Percentiles rank a stretch among this genome's conserved stretches.
Evolutionary conservation across 1,140 invertebrate species (phyloP).

Genomic region (Medauroidea extradentata): DNA sequence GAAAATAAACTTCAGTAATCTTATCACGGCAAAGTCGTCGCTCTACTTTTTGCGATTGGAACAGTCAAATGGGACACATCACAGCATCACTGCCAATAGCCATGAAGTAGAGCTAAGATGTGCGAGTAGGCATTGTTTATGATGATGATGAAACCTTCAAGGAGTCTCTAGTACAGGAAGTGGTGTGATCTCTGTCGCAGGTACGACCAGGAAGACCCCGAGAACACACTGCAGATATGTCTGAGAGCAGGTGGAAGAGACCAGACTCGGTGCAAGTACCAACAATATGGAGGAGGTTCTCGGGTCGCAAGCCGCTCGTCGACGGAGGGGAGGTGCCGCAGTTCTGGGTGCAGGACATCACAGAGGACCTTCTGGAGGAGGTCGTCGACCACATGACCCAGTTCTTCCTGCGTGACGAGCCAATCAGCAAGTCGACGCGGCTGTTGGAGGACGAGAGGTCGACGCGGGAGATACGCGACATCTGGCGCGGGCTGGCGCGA

Average conservation of each 20-base stretch:
- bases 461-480: too few species aligned
- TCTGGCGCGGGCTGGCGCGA: too few species aligned
- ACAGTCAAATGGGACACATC: too few species aligned
- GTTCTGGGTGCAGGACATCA: slow-evolving; percentile 39
- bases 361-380: slow-evolving; percentile 38
- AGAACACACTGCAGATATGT: neutral
- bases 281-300: neutral
- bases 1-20: too few species aligned
- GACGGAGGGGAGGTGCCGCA: slow-evolving; percentile 27
- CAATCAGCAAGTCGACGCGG: slow-evolving; percentile 21
- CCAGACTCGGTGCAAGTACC: neutral
- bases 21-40: too few species aligned
- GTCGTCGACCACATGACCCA: slow-evolving; percentile 35
- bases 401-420: slow-evolving; percentile 35
- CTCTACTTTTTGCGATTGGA: too few species aligned
- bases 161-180: neutral
- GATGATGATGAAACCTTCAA: neutral
- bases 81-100: too few species aligned
- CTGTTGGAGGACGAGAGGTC: neutral
- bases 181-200: neutral
- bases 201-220: too few species aligned
- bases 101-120: neutral
- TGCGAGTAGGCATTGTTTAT: neutral
- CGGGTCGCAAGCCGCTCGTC: slow-evolving; percentile 3
- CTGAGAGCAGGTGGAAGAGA: neutral